A percentile compares a stretch with the other conserved stretches of the same genome.
Evolutionary conservation across 35 echinoderm and acorn worm genomes (phyloP).

Genomic region (Anneissia japonica): DNA sequence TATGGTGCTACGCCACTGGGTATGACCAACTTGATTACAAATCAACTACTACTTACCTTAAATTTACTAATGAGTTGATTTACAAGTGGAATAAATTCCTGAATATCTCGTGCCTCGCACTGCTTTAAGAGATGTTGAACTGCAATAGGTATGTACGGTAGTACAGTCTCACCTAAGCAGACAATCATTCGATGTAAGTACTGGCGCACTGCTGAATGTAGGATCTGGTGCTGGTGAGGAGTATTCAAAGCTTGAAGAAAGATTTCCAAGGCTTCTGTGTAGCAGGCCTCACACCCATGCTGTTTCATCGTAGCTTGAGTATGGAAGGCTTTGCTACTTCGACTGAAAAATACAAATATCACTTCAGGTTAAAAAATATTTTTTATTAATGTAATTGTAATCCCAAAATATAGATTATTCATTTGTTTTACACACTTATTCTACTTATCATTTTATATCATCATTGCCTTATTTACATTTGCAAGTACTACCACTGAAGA

Average conservation of each 20-base stretch:
- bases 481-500: no score
- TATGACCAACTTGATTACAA: no score
- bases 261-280: constrained; percentile 71
- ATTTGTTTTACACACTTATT: no score
- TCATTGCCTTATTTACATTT: no score
- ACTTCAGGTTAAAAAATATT: no score
- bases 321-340: constrained; percentile 95
- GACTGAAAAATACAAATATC: no score
- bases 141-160: constrained; percentile 83
- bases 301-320: constrained; percentile 93
- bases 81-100: constrained; percentile 93
- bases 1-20: no score
- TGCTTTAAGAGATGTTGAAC: constrained; percentile 92
- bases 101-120: constrained; percentile 79
- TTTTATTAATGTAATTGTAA: no score
- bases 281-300: constrained; percentile 63
- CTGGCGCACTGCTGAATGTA: constrained; percentile 83
- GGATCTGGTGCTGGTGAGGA: constrained; percentile 76
- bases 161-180: constrained; percentile 67
- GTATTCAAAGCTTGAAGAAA: constrained; percentile 87
- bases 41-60: constrained; percentile 75
- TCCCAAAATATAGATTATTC: no score
- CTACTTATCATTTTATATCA: no score
- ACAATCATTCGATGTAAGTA: constrained; percentile 96
- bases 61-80: constrained; percentile 93